Base-by-base conservation (phyloP, 2,888 invertebrate species). In the Pollenia griseotomentosa region DNA sequence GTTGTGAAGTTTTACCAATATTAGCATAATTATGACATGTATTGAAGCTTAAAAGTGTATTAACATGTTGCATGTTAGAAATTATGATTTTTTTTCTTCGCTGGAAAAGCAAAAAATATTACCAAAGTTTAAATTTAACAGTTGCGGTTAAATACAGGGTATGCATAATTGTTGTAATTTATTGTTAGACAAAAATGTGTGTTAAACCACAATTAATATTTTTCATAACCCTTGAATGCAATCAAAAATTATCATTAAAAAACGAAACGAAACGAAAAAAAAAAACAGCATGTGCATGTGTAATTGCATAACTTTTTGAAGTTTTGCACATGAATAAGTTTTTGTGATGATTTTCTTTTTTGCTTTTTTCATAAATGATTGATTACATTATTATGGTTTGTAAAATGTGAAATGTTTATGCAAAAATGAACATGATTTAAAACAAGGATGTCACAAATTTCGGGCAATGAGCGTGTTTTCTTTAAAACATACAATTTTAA, bases 151-250 rank as follows among this genome's bases (percentile, higher is more conserved):
- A 63, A 71, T 71, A 19, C 74, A 19, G 33, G 57, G 42, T 73
- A 40, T 81, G 57, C 65, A 51, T 57, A 68, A 66, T 57, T 57
- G 19, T 19, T 66, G 55, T 51, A 61, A 68, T 74, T 68, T 59
- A 1, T 74, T 61, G 23, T 61, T 77, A n/a, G 46, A 74, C 12
- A 70, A 71, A 86, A 83, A 80, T 61, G 61, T 80, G 61, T 81
- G 83, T 73, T 87, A 87, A 83, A 78, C 59, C 75, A 42, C 68
- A 61, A 81, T 83, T 83, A 71, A 81, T 51, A 55, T 46, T 73
- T 80, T 86, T 80, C 81, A 83, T 86, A 83, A 86, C 86, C 86
- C 75, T 83, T 75, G 57, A 87, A 68, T 83, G 74, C 71, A 84
- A 59, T 51, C 12, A 11, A 51, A 74, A 55, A 7, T 3, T 6